Base-by-base conservation (phyloP, 2,113 vertebrate species). In the Spermophilus dauricus region DNA sequence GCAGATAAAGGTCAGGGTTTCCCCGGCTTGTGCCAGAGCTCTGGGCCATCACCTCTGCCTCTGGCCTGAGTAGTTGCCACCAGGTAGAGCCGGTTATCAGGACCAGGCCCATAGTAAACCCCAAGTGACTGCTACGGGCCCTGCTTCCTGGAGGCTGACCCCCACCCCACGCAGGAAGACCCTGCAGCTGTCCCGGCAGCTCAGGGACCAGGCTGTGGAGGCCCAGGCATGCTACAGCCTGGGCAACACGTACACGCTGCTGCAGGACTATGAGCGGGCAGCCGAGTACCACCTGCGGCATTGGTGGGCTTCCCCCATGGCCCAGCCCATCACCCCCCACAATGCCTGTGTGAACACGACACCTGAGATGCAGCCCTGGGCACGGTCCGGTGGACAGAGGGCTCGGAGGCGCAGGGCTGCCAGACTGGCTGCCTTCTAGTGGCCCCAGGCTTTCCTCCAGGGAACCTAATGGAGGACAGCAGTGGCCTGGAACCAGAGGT, bases 221-320 rank as follows among this genome's bases (percentile, higher is more conserved):
- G 99, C 99, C 0, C 99, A 99, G 98, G 99, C 99, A 2, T 99
- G 99, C 97, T 99, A 99, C 98, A 99, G 99, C 84, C 99, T 99
- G 70, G 99, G 99, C 56, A 99, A 99, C 98, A 99, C 99, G 0
- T 99, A 99, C 98, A 99, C 99, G 0, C 98, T 99, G 83, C 98
- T 99, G 83, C 99, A 99, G 86, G 99, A 99, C 98, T 99, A 99
- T 0, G 99, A 99, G 37, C 98, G 98, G 0, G 99, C 99, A 0
- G 99, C 99, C 0, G 99, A 99, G 76, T 99, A 99, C 97, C 99
- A 99, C 95, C 99, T 99, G 4, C 99, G 99, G 91, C 99, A 99
- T n/a, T n/a, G n/a, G 63, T 7, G 18, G 28, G 13, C 0, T 8
- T 28, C 30, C 32, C 61, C 65, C 28, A 7, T 18, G 5, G 0